Evolutionary conservation across 2,888 invertebrate genomes (phyloP).

Genomic region (Xanthia togata): DNA sequence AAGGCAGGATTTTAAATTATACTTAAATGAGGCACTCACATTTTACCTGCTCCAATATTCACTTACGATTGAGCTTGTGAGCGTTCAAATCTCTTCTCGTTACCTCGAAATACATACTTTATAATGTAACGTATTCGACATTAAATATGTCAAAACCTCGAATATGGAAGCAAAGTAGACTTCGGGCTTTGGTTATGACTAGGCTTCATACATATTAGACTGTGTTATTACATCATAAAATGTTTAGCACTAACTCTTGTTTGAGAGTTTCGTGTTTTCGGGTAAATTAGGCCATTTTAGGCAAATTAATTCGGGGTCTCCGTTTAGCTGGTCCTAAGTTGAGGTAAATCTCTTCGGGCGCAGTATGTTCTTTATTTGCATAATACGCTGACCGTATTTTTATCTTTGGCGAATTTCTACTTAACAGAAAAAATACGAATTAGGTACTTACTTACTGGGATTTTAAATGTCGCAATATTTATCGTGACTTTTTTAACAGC

Average conservation of each 20-base stretch:
- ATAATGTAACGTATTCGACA: conserved; percentile 21
- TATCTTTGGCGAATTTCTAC: not conserved
- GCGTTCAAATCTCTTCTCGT: conserved; percentile 23
- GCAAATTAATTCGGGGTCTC: conserved; percentile 56
- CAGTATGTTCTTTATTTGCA: conserved; percentile 55
- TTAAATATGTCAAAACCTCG: conserved; percentile 27
- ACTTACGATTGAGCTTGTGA: conserved; percentile 21
- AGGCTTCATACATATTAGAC: conserved; percentile 27
- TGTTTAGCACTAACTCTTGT: conserved; percentile 42
- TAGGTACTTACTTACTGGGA: not conserved
- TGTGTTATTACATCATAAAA: conserved; percentile 40
- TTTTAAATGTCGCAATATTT: conserved; percentile 29
- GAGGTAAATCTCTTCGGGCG: conserved; percentile 33
- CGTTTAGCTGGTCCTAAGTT: conserved; percentile 41
- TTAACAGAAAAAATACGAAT: not conserved
- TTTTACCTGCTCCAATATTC: conserved; percentile 37
- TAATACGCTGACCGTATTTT: conserved; percentile 39
- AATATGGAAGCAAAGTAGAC: conserved; percentile 12
- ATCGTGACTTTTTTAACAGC: conserved; percentile 5
- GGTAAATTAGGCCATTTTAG: conserved; percentile 45
- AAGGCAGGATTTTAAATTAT: conserved; percentile 28
- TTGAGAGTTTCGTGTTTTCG: conserved; percentile 32
- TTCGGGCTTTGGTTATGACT: conserved; percentile 21
- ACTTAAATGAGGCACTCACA: conserved; percentile 5
- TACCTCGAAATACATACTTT: conserved; percentile 23